Base-by-base conservation (phyloP, 2,113 vertebrate species). In the Blennius ocellaris region DNA sequence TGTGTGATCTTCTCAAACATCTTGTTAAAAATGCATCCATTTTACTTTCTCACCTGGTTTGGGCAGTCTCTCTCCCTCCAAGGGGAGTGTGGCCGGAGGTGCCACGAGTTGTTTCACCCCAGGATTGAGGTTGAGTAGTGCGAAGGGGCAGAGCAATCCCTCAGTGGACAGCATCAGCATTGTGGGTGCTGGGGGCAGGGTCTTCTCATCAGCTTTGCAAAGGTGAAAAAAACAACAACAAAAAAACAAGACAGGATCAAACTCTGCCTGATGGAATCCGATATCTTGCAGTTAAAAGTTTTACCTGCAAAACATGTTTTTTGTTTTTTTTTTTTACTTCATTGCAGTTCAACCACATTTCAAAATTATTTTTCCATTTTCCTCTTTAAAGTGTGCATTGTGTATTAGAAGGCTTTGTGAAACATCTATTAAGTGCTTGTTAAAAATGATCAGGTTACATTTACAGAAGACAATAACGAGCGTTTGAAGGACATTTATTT, bases 101-200 rank as follows among this genome's bases (percentile, higher is more conserved):
- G 85, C 75, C 0, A 95, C 89, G 10, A 97, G 88, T 0, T 95
- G 93, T 54, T 93, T 95, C 5, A 92, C 88, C 0, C 95, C 96
- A 0, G 95, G 95, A 70, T 96, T 98, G 64, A 95, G 89, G 79
- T 99, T 99, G 74, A 98, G 94, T 87, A 99, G 94, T 12, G 97
- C 94, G 84, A 98, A 99, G 0, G 98, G 97, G 83, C 97, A 98
- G 21, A 99, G 93, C 0, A 99, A 92, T 7, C 98, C 98, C 14
- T 99, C 97, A 0, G 98, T 98, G 16, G 97, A 99, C 5, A 99
- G 94, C 73, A 99, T 83, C 81, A 99, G 90, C 80, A 99, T 93
- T 21, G 94, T 93, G 9, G 98, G 98, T 2, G 94, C 94, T 16
- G 98, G 95, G 15, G 94, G 92, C 44, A 97, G 78, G 2, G 90